Evolutionary conservation across 2,113 vertebrate genomes (phyloP), one percentile per base, ranked within the genome.

Genomic region (Passer domesticus): DNA sequence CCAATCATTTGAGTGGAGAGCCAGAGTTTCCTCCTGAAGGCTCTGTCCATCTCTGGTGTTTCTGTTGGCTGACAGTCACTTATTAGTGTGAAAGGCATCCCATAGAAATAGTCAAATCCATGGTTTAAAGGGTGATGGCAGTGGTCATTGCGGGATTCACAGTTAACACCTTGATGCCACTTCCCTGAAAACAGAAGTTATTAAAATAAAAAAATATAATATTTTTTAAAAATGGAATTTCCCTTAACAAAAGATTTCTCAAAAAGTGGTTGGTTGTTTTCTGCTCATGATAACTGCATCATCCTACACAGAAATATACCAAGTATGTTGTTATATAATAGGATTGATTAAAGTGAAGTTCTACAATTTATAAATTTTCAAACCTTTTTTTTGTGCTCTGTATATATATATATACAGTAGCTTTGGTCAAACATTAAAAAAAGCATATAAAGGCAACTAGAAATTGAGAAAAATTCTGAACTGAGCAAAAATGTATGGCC

Each of bases 81-180:
- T 78, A 99, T 97, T 8, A 98, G 70, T 0, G 98, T 98, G 66
- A 99, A 98, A 4, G 99, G 99, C 73, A 98, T 97, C 1, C 99
- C 99, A 23, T 98, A 99, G 96, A 98, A 99, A 92, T 98, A 99
- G 91, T 98, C 97, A 94, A 99, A 99, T 15, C 99, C 99, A 0
- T 99, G 99, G 6, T 96, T 97, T 87, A 98, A 98, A 2, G 99
- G 99, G 66, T 99, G 99, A 95, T 99, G 99, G 86, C 99, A 99
- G 66, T 98, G 97, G 58, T 99, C 99, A 0, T 87, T 80, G 47
- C 97, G 92, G 47, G 74, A 96, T 18, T 97, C 95, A 84, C 99
- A 99, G 96, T 97, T 99, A 91, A 99, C 92, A 9, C 99, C 99
- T 94, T 98, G 92, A 78, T 99, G 99, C 99, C 99, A 99, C 78